Base-by-base conservation (phyloP, 2,113 vertebrate genomes). In the Bubo blakistoni region DNA sequence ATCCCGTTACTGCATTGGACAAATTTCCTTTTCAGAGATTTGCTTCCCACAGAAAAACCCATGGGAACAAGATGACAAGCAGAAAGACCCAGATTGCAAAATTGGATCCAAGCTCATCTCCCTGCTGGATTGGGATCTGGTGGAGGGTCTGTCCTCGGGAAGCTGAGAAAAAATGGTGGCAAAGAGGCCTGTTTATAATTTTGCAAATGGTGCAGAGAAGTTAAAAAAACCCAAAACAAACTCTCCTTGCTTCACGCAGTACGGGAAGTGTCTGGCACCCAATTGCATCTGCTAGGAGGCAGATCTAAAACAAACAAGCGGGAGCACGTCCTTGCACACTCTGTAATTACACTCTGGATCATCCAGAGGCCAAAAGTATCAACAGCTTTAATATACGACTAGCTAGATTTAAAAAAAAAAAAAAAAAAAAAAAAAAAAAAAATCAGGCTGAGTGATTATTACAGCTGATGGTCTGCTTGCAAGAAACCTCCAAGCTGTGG, bases 21-120 rank as follows among this genome's bases (percentile, higher is more conserved):
- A 84, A 6, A 54, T 94, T 95, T 92, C 85, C 55, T 63, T 90
- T 78, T 83, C 59, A 81, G 91, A 90, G 46, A 36, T 59, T 66
- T 42, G 20, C 63, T 95, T 95, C 94, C 82, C 93, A 90, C 71
- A 59, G 71, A n/a, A 90, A 81, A 93, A 6, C 92, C 92, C 90
- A 92, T 21, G 82, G 82, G 86, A 96, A 79, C 25, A 19, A 59
- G 78, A 78, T 0, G 1, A 59, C 9, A 38, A 78, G 76, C 63
- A 88, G 72, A 94, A 94, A 93, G 22, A 16, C 47, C 29, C 1
- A 0, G 47, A 80, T 77, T 93, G 85, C 22, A 59, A 82, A 96
- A 95, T 54, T 7, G 0, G 14, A 44, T 20, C n/a, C 9, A 7
- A 0, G 0, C 20, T 87, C 47, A 26, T 36, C 24, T 83, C 52